Base-by-base conservation (phyloP, 2,113 vertebrate species). In the Hylia prasina region DNA sequence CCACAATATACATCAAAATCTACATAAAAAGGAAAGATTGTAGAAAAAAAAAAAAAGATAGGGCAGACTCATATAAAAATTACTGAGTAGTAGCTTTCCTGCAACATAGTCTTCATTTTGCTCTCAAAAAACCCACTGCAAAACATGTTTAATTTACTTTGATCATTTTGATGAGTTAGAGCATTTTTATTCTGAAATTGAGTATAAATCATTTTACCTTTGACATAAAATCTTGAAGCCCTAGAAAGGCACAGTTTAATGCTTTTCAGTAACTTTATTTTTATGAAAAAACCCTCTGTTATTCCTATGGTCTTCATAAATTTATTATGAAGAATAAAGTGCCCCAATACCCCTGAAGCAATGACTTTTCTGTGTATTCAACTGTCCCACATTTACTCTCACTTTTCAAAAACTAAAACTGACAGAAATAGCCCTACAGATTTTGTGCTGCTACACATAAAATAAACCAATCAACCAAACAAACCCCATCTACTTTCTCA, bases 271-370 rank as follows among this genome's bases (percentile, higher is more conserved):
- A 51, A 70, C 53, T 57, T 57, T 70, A 17, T 39, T 66, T 89
- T 48, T 50, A 39, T 13, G 40, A 23, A 69, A 65, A 45, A 3
- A 2, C 0, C 0, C n/a, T 42, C 15, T 45, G 3, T 45, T 84
- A 37, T 56, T 88, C 30, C 13, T 30, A 9, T 14, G 63, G 3
- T 53, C 15, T 82, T 86, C 37, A 65, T 22, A 64, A 63, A 58
- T 8, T 50, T 79, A 33, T 33, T 45, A 47, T 53, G 21, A 71
- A 40, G 27, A 87, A 50, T 60, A 72, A 86, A 60, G 10, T 69
- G 9, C 12, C 18, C 17, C 7, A 51, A 5, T 44, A 72, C 44
- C 24, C 48, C 33, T 1, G 3, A 89, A 14, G 51, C 8, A 66
- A 48, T 31, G 15, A 51, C 17, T 80, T 89, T 40, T 71, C 19